Base-by-base conservation (phyloP, 2,113 vertebrate genomes). In the Heterocephalus glaber region DNA sequence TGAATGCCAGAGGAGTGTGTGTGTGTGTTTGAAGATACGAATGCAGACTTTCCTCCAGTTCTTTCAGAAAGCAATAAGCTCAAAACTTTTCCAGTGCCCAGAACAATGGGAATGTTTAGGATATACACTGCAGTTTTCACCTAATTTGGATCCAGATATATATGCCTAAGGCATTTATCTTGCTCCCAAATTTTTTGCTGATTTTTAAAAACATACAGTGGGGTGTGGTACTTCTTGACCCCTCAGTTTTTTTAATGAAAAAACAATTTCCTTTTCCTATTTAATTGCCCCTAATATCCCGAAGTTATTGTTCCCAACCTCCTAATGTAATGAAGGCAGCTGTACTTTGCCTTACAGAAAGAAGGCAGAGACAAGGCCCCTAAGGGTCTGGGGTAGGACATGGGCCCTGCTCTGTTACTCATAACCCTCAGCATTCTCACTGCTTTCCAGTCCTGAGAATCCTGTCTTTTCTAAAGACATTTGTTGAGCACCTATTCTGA, bases 401-500 rank as follows among this genome's bases (percentile, higher is more conserved):
- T 14, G 76, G 77, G 24, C 52, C 41, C 80, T 92, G 22, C 35
- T 85, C 61, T 85, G 49, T 83, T 82, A 84, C 72, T 70, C 54
- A 79, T 12, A 86, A 24, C 72, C 66, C 52, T 93, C 33, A 68
- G 49, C 41, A 72, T 93, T 94, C 72, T 60, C 26, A 24, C 26
- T 88, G 33, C 66, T 94, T 92, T 74, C 54, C 49, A 90, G 47
- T 85, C 66, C 76, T 74, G 54, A 93, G 86, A 93, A 60, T 79
- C 72, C 19, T 92, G 49, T 95, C 58, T 95, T 84, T 76, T 58
- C 86, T 63, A 87, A 96, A 63, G 65, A 89, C 83, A 92, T 86
- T 79, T 92, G 81, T 33, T 72, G 47, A 94, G 20, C 65, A 90
- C 60, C 85, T 96, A 65, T 94, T 92, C 81, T 92, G 54, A 95